These are phyloP conservation scores for Hydraecia micacea DNA, from an alignment of 2,888 invertebrate genomes.

Conservation along the genomic window DNA sequence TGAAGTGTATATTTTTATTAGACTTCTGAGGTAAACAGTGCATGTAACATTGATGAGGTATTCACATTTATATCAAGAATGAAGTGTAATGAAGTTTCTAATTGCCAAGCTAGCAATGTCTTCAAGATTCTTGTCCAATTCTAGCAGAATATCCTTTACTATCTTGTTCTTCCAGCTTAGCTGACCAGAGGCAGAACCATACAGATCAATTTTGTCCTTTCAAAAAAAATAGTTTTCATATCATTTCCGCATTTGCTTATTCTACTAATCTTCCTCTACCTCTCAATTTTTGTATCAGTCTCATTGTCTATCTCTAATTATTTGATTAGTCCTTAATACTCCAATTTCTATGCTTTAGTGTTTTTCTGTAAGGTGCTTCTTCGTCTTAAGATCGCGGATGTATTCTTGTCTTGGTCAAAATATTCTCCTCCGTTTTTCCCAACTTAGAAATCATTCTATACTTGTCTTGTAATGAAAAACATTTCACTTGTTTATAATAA, in stretches of 20 bases:
- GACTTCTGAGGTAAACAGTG: constrained; percentile 33
- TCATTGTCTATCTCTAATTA: too few species aligned
- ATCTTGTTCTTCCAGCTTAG: background rate
- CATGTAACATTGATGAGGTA: constrained; percentile 27
- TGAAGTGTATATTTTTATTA: constrained; percentile 23
- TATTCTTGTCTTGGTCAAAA: background rate
- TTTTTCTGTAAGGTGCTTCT: too few species aligned
- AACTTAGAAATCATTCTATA: constrained; percentile 19
- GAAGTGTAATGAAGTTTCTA: constrained; percentile 16
- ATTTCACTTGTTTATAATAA: constrained; percentile 18
- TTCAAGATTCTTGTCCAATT: background rate
- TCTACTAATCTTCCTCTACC: background rate
- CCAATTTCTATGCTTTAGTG: background rate
- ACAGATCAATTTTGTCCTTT: background rate
- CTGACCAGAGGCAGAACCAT: background rate
- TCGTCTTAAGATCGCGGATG: background rate
- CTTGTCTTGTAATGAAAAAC: constrained; percentile 3
- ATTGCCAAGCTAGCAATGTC: background rate
- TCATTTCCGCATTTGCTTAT: background rate
- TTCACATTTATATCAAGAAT: background rate
- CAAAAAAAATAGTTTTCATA: background rate
- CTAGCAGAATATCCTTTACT: background rate
- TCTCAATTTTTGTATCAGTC: too few species aligned
- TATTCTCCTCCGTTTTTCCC: background rate
- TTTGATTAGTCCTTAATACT: background rate